Conservation (phyloP, 92 coral and sea anemone genomes). For the Pocillopora grandis region DNA sequence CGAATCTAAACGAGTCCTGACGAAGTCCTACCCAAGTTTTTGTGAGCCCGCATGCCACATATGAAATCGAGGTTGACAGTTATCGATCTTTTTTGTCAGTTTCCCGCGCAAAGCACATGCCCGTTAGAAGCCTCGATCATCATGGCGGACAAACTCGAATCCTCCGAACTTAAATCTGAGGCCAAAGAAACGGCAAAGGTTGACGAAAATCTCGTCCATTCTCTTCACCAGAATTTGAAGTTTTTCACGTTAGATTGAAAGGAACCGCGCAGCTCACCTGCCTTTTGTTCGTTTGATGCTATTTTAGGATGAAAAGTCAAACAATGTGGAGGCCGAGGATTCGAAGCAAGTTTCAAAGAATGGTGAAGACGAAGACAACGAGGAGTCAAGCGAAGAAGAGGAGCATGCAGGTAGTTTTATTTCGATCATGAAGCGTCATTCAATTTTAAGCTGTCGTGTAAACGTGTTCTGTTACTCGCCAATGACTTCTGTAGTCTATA, state of each 20-base stretch:
- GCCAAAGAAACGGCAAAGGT: conserved; percentile 41
- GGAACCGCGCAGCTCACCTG: conserved; percentile 4
- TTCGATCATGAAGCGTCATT: not conserved
- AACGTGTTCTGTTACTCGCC: not conserved
- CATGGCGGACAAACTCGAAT: conserved; percentile 73
- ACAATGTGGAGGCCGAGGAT: conserved; percentile 46
- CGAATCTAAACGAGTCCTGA: no score
- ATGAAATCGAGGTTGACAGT: conserved; percentile 38
- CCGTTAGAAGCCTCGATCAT: conserved; percentile 63
- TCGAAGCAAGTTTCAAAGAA: conserved; percentile 49
- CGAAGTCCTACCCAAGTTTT: not conserved
- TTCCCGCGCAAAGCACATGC: conserved; percentile 95
- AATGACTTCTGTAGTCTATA: not conserved
- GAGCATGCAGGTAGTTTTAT: conserved; percentile 56
- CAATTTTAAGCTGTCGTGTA: not conserved
- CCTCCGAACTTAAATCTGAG: conserved; percentile 47
- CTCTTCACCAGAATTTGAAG: not conserved
- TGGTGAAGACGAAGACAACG: conserved; percentile 63
- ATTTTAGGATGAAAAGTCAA: conserved; percentile 49
- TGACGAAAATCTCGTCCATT: not conserved
- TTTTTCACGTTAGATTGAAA: not conserved
- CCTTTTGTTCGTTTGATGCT: conserved; percentile 24
- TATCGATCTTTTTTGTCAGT: conserved; percentile 43
- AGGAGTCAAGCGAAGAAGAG: conserved; percentile 79
- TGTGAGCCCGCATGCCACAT: conserved; percentile 1